A percentile compares a stretch with the other conserved stretches of the same genome.
phyloP scores from a whole-genome alignment of 2,113 vertebrate species.

The Embiotoca jacksoni region DNA sequence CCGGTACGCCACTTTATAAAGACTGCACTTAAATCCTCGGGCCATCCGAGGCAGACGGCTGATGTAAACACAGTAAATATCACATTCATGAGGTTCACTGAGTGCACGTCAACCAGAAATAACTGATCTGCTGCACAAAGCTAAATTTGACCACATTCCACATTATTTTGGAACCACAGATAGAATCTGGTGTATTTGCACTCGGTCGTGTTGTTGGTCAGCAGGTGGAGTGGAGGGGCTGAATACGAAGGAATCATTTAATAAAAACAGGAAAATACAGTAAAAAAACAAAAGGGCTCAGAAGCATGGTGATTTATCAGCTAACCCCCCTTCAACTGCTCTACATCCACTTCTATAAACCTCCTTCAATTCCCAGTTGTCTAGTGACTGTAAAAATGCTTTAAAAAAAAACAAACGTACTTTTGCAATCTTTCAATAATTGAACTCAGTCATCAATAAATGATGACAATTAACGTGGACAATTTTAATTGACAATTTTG shows the following conservation, averaged over 20 bases:
- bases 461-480: no score
- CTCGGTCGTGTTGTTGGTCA: background rate
- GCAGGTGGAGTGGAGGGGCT: background rate
- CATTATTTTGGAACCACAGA: slow-evolving; percentile 9
- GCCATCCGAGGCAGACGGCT: slow-evolving; percentile 67
- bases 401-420: no score
- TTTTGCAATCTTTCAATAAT: no score
- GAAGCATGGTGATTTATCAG: background rate
- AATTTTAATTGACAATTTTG: no score
- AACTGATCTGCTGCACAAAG: slow-evolving; percentile 55
- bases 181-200: background rate
- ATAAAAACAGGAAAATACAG: background rate
- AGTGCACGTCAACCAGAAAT: slow-evolving; percentile 67
- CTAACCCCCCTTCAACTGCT: background rate
- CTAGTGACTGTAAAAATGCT: no score
- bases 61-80: slow-evolving; percentile 85
- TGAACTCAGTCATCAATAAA: no score
- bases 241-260: background rate
- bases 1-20: slow-evolving; percentile 78
- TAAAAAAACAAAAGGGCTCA: background rate
- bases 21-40: slow-evolving; percentile 80
- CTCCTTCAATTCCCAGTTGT: background rate
- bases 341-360: background rate
- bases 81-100: slow-evolving; percentile 71
- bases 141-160: slow-evolving; percentile 30